Percentiles rank a stretch among this genome's conserved stretches.
phyloP scores from a whole-genome alignment of 1,140 invertebrate genomes.

The Araneus ventricosus region DNA sequence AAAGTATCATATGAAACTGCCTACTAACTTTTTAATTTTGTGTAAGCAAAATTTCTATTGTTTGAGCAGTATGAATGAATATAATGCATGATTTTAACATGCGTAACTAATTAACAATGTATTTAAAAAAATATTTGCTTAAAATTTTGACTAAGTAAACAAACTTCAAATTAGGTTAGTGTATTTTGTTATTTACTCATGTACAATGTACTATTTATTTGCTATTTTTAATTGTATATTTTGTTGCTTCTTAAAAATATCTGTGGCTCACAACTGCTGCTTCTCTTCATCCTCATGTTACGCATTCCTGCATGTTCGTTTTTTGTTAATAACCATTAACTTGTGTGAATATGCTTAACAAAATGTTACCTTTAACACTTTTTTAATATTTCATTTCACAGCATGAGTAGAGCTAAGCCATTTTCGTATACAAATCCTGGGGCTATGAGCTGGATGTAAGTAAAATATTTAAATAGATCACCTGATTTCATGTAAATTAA shows the following conservation, averaged over 20 bases:
- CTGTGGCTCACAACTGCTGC: background rate
- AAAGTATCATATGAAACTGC: too few species aligned
- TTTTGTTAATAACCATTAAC: conserved; percentile 56
- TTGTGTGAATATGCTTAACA: conserved; percentile 61
- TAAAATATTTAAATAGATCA: conserved; percentile 49
- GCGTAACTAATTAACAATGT: background rate
- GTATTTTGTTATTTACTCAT: background rate
- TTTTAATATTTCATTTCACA: conserved; percentile 73
- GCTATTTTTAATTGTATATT: background rate
- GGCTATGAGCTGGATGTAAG: conserved; percentile 74
- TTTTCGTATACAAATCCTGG: conserved; percentile 75
- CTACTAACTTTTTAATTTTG: too few species aligned
- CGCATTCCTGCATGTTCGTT: conserved; percentile 47
- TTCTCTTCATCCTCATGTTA: background rate
- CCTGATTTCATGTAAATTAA: conserved; percentile 16
- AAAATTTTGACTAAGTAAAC: background rate
- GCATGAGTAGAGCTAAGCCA: conserved; percentile 73
- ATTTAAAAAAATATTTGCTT: background rate
- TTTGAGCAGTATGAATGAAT: background rate
- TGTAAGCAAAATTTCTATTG: too few species aligned
- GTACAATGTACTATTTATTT: background rate
- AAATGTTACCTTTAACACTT: conserved; percentile 39
- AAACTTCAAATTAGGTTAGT: background rate
- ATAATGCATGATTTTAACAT: conserved; percentile 6
- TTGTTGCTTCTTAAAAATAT: conserved; percentile 29